Evolutionary conservation across 2,888 invertebrate species (phyloP), one percentile per base, ranked within the genome.

Genomic region (Leptura quadrifasciata): DNA sequence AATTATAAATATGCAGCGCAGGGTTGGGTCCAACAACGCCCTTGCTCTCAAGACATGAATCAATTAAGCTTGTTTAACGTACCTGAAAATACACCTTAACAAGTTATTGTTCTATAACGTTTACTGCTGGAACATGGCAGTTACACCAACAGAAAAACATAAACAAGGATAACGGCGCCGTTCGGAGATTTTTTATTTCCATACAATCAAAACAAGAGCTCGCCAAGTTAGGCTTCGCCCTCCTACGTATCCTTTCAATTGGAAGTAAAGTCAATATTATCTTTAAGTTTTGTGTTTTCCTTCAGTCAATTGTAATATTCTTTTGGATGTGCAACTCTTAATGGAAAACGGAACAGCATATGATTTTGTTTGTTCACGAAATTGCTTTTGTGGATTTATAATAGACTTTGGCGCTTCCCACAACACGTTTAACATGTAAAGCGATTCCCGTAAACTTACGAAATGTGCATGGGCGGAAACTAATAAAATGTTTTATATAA

Each of bases 191-290:
- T 61, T 60, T 70, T 20, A 35, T 70, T 24, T 60, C 58, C 47
- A 58, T 35, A 57, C 60, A 60, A 60, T 60, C 60, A 70, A 39
- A 60, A 69, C 67, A 63, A 35, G 27, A 57, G 27, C 52, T 57
- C 17, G 55, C 31, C n/a, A 17, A 57, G 27, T 69, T 35, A 27
- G 27, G 57, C 21, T 21, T 18, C 20, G 21, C 57, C 52, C 65
- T 47, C 52, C 65, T 24, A 47, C 47, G 52, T 17, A 6, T 21
- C 52, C 55, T 27, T 52, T 57, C 57, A 20, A 35, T 57, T 35
- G 39, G 47, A 57, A 65, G n/a, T 31, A 54, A 63, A 73, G 73
- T 73, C 64, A 73, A 73, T 67, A 73, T 73, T 73, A 64, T 73
- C 73, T 73, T 72, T 52, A 65, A 65, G 58, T 69, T 58, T 39